Evolutionary conservation across 2,888 invertebrate genomes (phyloP), one percentile per base, ranked within the genome.

Genomic region (Metallyticus violacea): DNA sequence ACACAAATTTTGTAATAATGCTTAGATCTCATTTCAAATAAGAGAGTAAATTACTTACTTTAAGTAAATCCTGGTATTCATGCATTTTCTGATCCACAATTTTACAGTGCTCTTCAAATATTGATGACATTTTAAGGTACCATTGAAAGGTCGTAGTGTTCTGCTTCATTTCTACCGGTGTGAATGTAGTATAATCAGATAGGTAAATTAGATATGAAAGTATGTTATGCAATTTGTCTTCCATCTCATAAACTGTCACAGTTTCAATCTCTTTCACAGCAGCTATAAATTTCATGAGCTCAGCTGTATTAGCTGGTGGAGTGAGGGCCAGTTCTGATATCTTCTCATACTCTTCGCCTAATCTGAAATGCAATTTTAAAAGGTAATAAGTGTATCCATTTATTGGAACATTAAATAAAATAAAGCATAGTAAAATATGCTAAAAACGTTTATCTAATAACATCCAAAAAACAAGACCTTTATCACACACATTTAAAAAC

Each of bases 91-190:
- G 94, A 9, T 95, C 96, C 76, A 97, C 94, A 88, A 98, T 96
- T 78, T 94, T 93, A 89, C 96, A 94, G 91, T 97, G 96, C 89
- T 98, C 97, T 88, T 97, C 96, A 89, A 99, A 95, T 5, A 98
- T 94, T 79, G 95, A 94, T 0, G 96, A 94, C 94, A 99, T 95
- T 83, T 96, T 94, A 30, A 96, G 93, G 90, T 97, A 92, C 98
- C 97, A 98, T 90, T 97, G 96, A 90, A 97, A 97, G 0, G 97
- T 95, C 89, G 96, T 96, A 89, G 96, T 97, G 91, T 98, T 98
- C 77, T 97, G 96, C 90, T 98, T 97, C 90, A 98, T 95, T 92
- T 99, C 97, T 5, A 97, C 93, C 0, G 97, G 96, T 0, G 97
- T 95, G 89, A 97, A 95, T 7, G 93, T 92, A 0, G 95, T 95